These are phyloP conservation scores for Rhegmatorhina hoffmannsi DNA, from an alignment of 2,113 vertebrate species.

Conservation along the genomic window DNA sequence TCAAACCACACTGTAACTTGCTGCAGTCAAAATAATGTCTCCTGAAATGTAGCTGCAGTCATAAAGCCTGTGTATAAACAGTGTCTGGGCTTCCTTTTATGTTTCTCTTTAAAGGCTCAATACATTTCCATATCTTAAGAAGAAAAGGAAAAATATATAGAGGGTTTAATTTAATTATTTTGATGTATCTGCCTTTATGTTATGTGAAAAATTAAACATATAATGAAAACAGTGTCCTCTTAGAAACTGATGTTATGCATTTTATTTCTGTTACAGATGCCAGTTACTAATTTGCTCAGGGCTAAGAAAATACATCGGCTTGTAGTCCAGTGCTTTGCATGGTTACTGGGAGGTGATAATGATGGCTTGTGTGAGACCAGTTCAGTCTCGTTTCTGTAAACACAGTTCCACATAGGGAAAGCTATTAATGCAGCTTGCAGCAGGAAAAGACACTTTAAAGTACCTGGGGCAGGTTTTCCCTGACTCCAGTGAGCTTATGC, in stretches of 20 bases:
- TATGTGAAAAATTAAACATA: slow-evolving; percentile 38
- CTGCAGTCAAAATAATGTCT: neutral
- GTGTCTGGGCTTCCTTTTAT: slow-evolving; percentile 13
- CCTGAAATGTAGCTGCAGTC: slow-evolving; percentile 17
- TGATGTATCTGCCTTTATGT: slow-evolving; percentile 55
- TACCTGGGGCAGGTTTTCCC: accelerated
- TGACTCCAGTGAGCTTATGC: neutral
- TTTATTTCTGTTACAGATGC: neutral
- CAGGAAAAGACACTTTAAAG: too few species aligned
- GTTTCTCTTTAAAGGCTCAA: slow-evolving; percentile 43
- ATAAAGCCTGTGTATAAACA: neutral
- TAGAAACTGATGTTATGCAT: neutral
- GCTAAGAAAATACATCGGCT: neutral
- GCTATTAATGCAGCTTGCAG: neutral
- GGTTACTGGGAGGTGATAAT: neutral
- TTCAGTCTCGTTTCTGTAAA: neutral
- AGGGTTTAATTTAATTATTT: slow-evolving; percentile 63
- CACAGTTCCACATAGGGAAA: neutral
- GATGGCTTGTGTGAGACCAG: neutral
- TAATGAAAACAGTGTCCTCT: slow-evolving; percentile 56
- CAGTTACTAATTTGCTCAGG: neutral
- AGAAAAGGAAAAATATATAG: slow-evolving; percentile 22
- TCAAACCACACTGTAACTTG: neutral
- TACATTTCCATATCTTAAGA: slow-evolving; percentile 26
- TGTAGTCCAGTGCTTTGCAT: neutral